Percentiles rank a stretch among this genome's conserved stretches.
phyloP scores from a whole-genome alignment of 1,140 invertebrate species.

The Pseudobourletiella spinata region DNA sequence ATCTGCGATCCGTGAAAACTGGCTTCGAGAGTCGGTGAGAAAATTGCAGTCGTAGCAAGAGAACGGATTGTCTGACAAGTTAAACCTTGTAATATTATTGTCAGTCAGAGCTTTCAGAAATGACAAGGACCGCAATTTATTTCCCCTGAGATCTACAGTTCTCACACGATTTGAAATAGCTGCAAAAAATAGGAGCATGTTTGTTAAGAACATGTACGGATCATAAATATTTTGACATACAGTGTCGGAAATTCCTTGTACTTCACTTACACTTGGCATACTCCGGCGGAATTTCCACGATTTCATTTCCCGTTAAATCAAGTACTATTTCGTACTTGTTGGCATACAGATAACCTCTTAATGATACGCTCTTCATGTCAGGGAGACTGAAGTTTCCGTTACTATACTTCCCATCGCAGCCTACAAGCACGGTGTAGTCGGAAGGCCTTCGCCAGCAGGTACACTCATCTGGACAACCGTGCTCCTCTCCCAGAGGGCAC shows the following conservation, averaged over 20 bases:
- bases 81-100: slow-evolving; percentile 29
- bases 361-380: neutral
- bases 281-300: neutral
- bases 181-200: slow-evolving; percentile 9
- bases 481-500: slow-evolving; percentile 13
- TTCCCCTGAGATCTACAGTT: slow-evolving; percentile 18
- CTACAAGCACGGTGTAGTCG: slow-evolving; percentile 17
- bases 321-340: slow-evolving; percentile 12
- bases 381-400: neutral
- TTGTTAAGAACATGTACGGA: neutral
- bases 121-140: slow-evolving; percentile 10
- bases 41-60: slow-evolving; percentile 28
- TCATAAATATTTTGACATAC: neutral
- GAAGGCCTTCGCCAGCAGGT: slow-evolving; percentile 24
- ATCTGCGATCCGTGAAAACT: slow-evolving; percentile 5
- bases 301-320: slow-evolving; percentile 14
- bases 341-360: neutral
- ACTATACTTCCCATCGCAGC: slow-evolving; percentile 6
- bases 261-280: slow-evolving; percentile 7
- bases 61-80: slow-evolving; percentile 27
- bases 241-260: neutral
- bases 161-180: slow-evolving; percentile 13
- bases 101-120: slow-evolving; percentile 13
- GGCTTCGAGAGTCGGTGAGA: neutral
- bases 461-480: slow-evolving; percentile 24